These are phyloP conservation scores for Polyergus mexicanus DNA, from an alignment of 1,140 invertebrate genomes.

Conservation along the genomic window DNA sequence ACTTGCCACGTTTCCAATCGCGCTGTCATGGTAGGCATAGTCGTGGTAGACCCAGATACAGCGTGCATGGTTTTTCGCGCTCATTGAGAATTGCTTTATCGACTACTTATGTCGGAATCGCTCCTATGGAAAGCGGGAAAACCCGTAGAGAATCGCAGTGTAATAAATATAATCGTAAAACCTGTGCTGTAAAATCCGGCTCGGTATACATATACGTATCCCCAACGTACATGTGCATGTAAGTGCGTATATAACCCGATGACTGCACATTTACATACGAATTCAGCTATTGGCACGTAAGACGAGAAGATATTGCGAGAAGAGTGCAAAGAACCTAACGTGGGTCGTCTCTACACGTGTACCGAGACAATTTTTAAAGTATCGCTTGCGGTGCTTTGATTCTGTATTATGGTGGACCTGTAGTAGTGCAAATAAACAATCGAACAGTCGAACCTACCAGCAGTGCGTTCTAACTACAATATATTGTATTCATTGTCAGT, in stretches of 20 bases:
- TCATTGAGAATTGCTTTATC: constrained; percentile 82
- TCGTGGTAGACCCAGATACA: constrained; percentile 60
- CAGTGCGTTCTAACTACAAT: constrained; percentile 41
- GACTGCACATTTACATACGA: not conserved
- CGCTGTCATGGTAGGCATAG: not conserved
- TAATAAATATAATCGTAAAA: constrained; percentile 82
- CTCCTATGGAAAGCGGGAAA: constrained; percentile 71
- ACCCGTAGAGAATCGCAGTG: constrained; percentile 62
- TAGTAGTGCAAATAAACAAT: constrained; percentile 43
- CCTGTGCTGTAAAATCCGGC: constrained; percentile 73
- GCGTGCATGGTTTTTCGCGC: constrained; percentile 71
- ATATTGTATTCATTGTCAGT: too few species aligned
- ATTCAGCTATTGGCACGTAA: constrained; percentile 77
- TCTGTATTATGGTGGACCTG: constrained; percentile 24
- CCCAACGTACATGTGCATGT: not conserved
- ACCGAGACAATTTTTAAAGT: constrained; percentile 62
- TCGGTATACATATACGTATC: constrained; percentile 5
- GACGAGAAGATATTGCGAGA: constrained; percentile 74
- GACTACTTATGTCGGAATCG: constrained; percentile 80
- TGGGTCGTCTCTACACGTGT: constrained; percentile 59
- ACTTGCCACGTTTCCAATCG: constrained; percentile 22
- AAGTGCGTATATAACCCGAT: not conserved
- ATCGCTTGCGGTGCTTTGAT: constrained; percentile 52
- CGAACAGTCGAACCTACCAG: constrained; percentile 18
- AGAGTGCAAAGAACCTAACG: constrained; percentile 64